Base-by-base conservation (phyloP, 2,113 vertebrate genomes). In the Poeciliopsis retropinna region DNA sequence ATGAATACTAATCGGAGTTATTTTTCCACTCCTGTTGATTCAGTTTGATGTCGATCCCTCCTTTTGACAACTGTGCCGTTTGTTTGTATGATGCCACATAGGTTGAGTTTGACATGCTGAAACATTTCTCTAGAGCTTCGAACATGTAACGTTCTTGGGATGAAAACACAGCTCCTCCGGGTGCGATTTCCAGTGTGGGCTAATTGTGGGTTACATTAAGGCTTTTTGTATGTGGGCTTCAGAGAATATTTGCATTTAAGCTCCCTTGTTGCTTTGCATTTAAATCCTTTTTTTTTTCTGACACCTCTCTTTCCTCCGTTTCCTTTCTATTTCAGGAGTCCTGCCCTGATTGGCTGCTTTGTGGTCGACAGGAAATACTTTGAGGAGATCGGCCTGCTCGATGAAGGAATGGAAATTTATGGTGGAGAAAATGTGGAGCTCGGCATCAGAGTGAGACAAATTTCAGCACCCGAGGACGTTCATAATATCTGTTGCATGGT, bases 341-440 rank as follows among this genome's bases (percentile, higher is more conserved):
- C 95, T 1, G 93, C 94, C 85, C 67, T 94, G 76, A 95, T 94
- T 87, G 95, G 94, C 39, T 94, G 94, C 90, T 77, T 95, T 70
- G 92, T 94, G 69, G 94, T 93, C 15, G 84, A 94, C 69, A 92
- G 94, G 82, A 90, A 91, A 67, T 96, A 95, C 89, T 91, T 96
- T 85, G 93, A 87, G 82, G 91, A 95, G 87, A 95, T 94, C 2
- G 93, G 94, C 28, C 87, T 93, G 32, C 78, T 96, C 27, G 95
- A 95, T 17, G 82, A 92, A 39, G 94, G 94, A 15, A 95, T 95
- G 95, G 88, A 94, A 32, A 87, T 95, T 75, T 96, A 94, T 0
- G 94, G 95, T 28, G 95, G 94, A 67, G 94, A 96, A 73, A 96
- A 95, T 7, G 94, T 95, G 79, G 95, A 95, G 75, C 91, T 95